These are phyloP conservation scores for Esox lucius DNA, from an alignment of 2,797 vertebrate genomes.

Conservation along the genomic window DNA sequence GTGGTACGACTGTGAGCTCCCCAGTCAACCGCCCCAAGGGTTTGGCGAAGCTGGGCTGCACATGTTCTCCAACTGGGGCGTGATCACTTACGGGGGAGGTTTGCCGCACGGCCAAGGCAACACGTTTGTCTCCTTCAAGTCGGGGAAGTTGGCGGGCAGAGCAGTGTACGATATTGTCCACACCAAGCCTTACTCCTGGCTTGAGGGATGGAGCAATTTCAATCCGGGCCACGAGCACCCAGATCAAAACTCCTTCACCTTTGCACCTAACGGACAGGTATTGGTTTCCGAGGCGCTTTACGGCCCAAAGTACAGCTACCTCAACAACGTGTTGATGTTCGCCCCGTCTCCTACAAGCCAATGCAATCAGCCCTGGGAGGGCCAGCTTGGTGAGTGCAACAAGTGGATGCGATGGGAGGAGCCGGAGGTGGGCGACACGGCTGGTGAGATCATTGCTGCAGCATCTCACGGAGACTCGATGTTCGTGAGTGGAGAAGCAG, in stretches of 20 bases:
- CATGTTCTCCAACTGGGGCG: constrained; percentile 95
- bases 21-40: constrained; percentile 79
- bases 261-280: constrained; percentile 94
- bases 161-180: constrained; percentile 96
- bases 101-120: constrained; percentile 84
- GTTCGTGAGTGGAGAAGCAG: constrained; percentile 92
- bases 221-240: constrained; percentile 97
- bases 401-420: constrained; percentile 95
- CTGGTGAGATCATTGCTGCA: constrained; percentile 88
- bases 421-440: constrained; percentile 81
- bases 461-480: constrained; percentile 84
- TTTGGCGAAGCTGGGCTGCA: constrained; percentile 84
- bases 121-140: constrained; percentile 97
- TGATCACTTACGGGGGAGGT: constrained; percentile 92
- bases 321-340: constrained; percentile 95
- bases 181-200: constrained; percentile 90
- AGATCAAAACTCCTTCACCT: constrained; percentile 97
- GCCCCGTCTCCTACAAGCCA: constrained; percentile 92
- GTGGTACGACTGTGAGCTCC: constrained; percentile 90
- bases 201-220: constrained; percentile 95
- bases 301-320: constrained; percentile 91
- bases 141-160: constrained; percentile 89
- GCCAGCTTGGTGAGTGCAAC: constrained; percentile 92
- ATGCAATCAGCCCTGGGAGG: constrained; percentile 95
- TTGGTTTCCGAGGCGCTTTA: constrained; percentile 98